phyloP scores from a whole-genome alignment of 2,113 vertebrate species.

The Lates calcarifer region DNA sequence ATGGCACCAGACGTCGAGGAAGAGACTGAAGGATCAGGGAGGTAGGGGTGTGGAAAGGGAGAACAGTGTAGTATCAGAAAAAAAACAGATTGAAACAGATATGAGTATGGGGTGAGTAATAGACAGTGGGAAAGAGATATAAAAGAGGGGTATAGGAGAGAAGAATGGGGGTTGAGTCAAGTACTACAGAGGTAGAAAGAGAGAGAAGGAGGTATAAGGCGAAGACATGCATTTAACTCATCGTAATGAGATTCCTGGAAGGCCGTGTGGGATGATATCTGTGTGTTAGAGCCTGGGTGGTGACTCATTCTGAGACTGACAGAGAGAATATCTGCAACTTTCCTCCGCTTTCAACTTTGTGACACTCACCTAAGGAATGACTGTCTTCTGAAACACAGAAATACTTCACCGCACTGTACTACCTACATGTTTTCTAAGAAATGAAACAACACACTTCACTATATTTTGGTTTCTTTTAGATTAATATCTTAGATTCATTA shows the following conservation, averaged over 20 bases:
- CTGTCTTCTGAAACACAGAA: background rate
- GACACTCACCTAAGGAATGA: slow-evolving; percentile 1
- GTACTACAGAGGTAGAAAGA: slow-evolving; percentile 34
- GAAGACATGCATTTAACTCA: slow-evolving; percentile 54
- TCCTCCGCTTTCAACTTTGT: slow-evolving; percentile 28
- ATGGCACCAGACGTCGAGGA: slow-evolving; percentile 13
- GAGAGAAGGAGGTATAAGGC: slow-evolving; percentile 9
- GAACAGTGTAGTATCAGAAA: slow-evolving; percentile 3
- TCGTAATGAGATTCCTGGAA: slow-evolving; percentile 52
- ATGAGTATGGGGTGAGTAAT: slow-evolving; percentile 21
- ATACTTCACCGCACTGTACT: background rate
- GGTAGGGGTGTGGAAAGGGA: background rate
- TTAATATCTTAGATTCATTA: background rate
- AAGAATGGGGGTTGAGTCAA: slow-evolving; percentile 30
- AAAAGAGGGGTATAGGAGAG: slow-evolving; percentile 12
- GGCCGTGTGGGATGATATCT: slow-evolving; percentile 41
- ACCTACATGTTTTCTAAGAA: background rate
- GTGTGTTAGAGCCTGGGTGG: slow-evolving; percentile 17
- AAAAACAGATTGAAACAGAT: slow-evolving; percentile 30
- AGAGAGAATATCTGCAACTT: slow-evolving; percentile 38
- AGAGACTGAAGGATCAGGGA: background rate
- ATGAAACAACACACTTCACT: slow-evolving; percentile 2
- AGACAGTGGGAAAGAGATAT: slow-evolving; percentile 23
- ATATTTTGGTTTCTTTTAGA: background rate
- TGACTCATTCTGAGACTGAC: slow-evolving; percentile 55